phyloP scores from a whole-genome alignment of 2,113 vertebrate genomes.

The Muntiacus reevesi region DNA sequence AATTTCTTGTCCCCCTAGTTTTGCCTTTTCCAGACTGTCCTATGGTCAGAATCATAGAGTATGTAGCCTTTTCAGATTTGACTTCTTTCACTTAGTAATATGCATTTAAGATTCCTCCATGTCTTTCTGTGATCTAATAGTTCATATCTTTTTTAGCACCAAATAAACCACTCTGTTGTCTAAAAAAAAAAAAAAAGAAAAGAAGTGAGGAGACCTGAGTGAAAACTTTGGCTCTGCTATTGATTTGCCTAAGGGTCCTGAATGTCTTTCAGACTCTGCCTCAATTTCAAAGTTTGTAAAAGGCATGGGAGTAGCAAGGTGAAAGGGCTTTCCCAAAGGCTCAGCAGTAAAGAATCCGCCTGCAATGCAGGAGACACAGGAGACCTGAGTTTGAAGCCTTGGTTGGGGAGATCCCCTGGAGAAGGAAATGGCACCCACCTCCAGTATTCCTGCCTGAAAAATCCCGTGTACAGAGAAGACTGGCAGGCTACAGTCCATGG shows the following conservation, averaged over 20 bases:
- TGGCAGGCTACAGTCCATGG: not conserved
- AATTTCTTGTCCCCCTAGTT: no score
- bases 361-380: not conserved
- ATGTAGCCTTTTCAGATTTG: no score
- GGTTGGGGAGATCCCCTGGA: not conserved
- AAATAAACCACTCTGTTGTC: no score
- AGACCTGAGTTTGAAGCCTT: not conserved
- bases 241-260: not conserved
- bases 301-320: not conserved
- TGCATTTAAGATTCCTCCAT: no score
- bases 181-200: no score
- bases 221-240: not conserved
- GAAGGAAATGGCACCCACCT: not conserved
- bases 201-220: not conserved
- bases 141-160: no score
- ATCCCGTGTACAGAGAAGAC: not conserved
- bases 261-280: not conserved
- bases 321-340: not conserved
- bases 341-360: not conserved
- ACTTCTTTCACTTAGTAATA: no score
- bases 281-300: not conserved
- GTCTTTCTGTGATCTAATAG: no score
- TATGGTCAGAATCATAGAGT: no score
- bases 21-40: no score
- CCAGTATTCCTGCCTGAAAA: not conserved